These are phyloP conservation scores for Lepus timidus DNA, from an alignment of 2,113 vertebrate genomes.

Conservation along the genomic window DNA sequence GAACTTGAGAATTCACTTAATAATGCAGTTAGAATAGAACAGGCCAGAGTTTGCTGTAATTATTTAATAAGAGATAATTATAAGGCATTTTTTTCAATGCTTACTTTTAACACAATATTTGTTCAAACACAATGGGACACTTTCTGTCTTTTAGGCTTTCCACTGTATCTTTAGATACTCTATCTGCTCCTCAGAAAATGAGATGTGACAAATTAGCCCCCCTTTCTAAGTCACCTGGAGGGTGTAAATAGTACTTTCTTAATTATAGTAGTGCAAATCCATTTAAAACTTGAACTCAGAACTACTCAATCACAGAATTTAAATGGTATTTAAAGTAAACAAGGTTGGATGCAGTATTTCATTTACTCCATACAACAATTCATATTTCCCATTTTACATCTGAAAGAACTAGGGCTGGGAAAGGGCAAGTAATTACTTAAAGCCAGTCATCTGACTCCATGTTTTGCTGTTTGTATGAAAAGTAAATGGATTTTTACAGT, in stretches of 20 bases:
- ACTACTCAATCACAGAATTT: neutral
- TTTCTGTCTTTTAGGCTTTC: neutral
- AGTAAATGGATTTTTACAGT: slow-evolving; percentile 2
- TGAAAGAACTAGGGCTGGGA: slow-evolving; percentile 18
- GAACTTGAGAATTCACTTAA: slow-evolving; percentile 99
- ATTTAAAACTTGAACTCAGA: neutral
- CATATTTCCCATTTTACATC: neutral
- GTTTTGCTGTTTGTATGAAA: neutral
- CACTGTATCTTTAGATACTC: neutral
- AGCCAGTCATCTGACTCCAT: neutral
- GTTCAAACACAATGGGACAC: slow-evolving; percentile 40
- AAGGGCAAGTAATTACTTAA: neutral
- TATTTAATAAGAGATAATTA: slow-evolving; percentile 74
- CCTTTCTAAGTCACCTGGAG: neutral
- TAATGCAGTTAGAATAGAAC: slow-evolving; percentile 98
- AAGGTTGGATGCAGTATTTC: neutral
- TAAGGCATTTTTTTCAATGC: slow-evolving; percentile 70
- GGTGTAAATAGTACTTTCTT: neutral
- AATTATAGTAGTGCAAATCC: neutral
- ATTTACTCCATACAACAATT: slow-evolving; percentile 5
- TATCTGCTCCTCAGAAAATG: slow-evolving; percentile 7
- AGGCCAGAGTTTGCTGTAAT: slow-evolving; percentile 97
- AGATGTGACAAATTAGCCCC: neutral
- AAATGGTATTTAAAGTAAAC: slow-evolving; percentile 44
- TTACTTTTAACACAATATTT: slow-evolving; percentile 61